phyloP scores from a whole-genome alignment of 2,797 vertebrate species.

The Todus mexicanus region DNA sequence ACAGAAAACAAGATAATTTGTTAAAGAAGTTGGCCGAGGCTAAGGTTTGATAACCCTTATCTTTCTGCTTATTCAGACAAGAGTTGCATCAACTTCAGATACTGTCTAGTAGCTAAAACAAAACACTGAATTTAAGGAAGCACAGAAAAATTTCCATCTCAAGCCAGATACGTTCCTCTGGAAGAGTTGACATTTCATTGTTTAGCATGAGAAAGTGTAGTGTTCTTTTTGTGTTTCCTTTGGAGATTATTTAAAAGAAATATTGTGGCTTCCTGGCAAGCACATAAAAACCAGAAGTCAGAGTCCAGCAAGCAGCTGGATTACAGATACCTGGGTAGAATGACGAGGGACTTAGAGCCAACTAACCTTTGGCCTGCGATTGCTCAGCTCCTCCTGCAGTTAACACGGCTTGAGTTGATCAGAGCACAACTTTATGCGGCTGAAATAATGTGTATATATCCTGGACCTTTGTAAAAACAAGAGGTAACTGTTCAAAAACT shows the following conservation, averaged over 20 bases:
- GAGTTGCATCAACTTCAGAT: neutral
- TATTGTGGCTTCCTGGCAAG: neutral
- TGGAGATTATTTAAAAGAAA: slow-evolving; percentile 45
- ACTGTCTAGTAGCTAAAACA: neutral
- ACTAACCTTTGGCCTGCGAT: neutral
- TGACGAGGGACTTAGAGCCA: neutral
- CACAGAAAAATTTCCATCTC: slow-evolving; percentile 5
- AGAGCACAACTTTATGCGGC: neutral
- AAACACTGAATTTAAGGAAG: slow-evolving; percentile 15
- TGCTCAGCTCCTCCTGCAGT: neutral
- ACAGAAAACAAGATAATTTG: neutral
- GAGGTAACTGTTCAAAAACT: neutral
- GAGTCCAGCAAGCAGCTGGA: slow-evolving; percentile 12
- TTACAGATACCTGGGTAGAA: slow-evolving; percentile 25
- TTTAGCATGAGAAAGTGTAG: slow-evolving; percentile 19
- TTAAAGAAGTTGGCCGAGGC: neutral
- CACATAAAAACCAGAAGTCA: neutral
- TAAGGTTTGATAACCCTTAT: neutral
- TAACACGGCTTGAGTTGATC: neutral
- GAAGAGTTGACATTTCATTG: neutral
- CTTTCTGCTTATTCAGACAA: neutral
- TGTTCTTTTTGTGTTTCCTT: slow-evolving; percentile 24
- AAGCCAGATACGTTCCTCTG: neutral
- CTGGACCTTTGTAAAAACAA: neutral
- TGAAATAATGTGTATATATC: neutral